Conservation (phyloP, 2,888 invertebrate species). For the Syritta pipiens region DNA sequence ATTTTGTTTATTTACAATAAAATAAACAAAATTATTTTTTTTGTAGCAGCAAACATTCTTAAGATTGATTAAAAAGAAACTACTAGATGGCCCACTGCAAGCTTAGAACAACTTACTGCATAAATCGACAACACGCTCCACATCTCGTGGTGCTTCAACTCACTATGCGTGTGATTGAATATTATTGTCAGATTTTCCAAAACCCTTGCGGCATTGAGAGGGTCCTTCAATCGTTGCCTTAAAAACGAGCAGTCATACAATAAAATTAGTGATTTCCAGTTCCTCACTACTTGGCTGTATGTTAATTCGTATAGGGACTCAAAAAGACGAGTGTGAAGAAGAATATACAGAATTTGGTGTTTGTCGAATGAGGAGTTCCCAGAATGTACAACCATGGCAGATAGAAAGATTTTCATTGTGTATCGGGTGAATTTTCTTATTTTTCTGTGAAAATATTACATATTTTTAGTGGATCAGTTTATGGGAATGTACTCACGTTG, state of each 20-base stretch:
- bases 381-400: slow-evolving; percentile 1
- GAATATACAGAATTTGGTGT: slow-evolving; percentile 18
- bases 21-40: too few relatives aligned
- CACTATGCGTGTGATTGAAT: neutral
- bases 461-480: neutral
- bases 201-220: slow-evolving; percentile 1
- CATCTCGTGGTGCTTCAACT: slow-evolving; percentile 2
- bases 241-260: slow-evolving; percentile 39
- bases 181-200: slow-evolving; percentile 34
- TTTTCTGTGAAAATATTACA: slow-evolving; percentile 7
- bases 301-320: slow-evolving; percentile 5
- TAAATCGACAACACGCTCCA: slow-evolving; percentile 36
- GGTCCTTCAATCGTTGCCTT: neutral
- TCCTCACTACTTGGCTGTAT: neutral
- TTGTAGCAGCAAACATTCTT: too few relatives aligned
- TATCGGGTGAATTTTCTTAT: slow-evolving; percentile 16
- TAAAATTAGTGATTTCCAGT: slow-evolving; percentile 2
- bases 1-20: too few relatives aligned
- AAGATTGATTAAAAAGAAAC: too few relatives aligned
- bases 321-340: slow-evolving; percentile 12
- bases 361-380: neutral
- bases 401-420: slow-evolving; percentile 42
- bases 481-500: slow-evolving; percentile 9
- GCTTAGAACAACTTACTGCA: slow-evolving; percentile 19
- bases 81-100: too few relatives aligned